Evolutionary conservation across 2,797 vertebrate species (phyloP).

Genomic region (Falco columbarius): DNA sequence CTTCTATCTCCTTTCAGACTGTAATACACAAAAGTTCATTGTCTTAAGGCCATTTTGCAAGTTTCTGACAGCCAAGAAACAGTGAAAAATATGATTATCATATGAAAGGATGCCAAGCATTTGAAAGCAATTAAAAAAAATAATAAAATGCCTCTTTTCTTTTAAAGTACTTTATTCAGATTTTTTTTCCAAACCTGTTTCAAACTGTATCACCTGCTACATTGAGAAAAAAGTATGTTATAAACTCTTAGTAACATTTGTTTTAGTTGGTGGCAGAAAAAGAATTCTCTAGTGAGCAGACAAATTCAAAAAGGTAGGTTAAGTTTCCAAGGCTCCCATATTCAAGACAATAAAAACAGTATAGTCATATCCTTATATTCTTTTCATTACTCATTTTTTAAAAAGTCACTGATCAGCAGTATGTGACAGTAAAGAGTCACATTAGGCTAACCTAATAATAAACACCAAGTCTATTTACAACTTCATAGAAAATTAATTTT

Average conservation of each 20-base stretch:
- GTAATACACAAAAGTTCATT: slow-evolving; percentile 27
- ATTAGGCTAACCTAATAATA: not conserved
- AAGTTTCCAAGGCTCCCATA: not conserved
- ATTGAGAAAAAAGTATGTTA: slow-evolving; percentile 41
- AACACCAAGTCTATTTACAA: not conserved
- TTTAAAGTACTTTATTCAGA: not conserved
- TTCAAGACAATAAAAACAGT: not conserved
- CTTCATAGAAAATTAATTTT: not conserved
- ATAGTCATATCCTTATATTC: not conserved
- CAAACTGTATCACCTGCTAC: not conserved
- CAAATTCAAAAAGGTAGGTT: not conserved
- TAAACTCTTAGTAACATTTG: slow-evolving; percentile 3
- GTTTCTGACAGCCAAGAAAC: slow-evolving; percentile 40
- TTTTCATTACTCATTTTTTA: not conserved
- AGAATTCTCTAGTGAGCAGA: not conserved
- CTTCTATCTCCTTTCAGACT: slow-evolving; percentile 4
- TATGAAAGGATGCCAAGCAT: slow-evolving; percentile 45
- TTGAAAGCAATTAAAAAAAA: not conserved
- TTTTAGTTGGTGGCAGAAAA: slow-evolving; percentile 31
- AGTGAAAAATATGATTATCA: slow-evolving; percentile 36
- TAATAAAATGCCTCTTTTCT: not conserved
- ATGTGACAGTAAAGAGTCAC: not conserved
- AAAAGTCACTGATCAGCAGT: not conserved
- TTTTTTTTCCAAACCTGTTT: not conserved
- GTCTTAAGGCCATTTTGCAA: slow-evolving; percentile 37